These are phyloP conservation scores for Plagiodera versicolora DNA, from an alignment of 2,888 invertebrate genomes.

Conservation along the genomic window DNA sequence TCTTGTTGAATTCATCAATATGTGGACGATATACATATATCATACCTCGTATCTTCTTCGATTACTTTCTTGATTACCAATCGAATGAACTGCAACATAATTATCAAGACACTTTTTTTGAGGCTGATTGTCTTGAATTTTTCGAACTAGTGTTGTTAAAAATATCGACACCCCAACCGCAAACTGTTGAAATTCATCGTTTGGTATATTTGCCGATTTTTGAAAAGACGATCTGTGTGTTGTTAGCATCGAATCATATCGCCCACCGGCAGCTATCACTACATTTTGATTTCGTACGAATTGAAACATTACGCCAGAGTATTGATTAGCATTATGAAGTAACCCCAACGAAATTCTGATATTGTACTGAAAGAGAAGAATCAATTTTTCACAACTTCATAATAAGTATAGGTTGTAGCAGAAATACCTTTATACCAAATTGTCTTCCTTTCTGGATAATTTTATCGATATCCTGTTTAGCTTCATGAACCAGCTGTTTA, in stretches of 20 bases:
- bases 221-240: constrained; percentile 63
- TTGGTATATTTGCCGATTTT: constrained; percentile 40
- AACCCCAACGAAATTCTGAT: constrained; percentile 63
- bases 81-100: constrained; percentile 67
- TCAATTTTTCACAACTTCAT: too few relatives aligned
- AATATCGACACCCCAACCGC: constrained; percentile 84
- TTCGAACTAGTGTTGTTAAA: constrained; percentile 73
- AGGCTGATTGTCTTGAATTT: constrained; percentile 59
- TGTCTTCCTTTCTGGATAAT: constrained; percentile 71
- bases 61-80: constrained; percentile 62
- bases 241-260: constrained; percentile 82
- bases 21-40: too few relatives aligned
- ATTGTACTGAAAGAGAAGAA: constrained; percentile 59
- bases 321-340: constrained; percentile 64
- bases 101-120: constrained; percentile 49
- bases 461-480: constrained; percentile 73
- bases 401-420: neutral
- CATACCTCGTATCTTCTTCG: constrained; percentile 56
- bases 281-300: constrained; percentile 66
- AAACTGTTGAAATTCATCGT: constrained; percentile 52
- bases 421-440: constrained; percentile 71
- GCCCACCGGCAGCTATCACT: constrained; percentile 85
- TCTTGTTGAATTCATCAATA: too few relatives aligned
- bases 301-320: constrained; percentile 71
- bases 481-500: constrained; percentile 68